Evolutionary conservation across 2,888 invertebrate species (phyloP).

Genomic region (Saturnia japonica): DNA sequence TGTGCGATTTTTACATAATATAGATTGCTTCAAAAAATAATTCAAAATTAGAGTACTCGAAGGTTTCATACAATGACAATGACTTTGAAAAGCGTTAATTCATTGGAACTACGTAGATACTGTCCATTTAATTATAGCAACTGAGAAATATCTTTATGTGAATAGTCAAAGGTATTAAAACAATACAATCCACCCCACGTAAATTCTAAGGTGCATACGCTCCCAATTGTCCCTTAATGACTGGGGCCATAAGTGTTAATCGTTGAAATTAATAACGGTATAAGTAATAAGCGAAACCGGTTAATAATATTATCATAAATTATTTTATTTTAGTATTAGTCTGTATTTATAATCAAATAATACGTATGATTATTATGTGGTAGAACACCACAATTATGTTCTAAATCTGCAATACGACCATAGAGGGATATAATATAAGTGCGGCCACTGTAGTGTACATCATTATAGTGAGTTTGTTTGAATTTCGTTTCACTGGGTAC

Average conservation of each 20-base stretch:
- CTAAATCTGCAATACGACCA: too few relatives aligned
- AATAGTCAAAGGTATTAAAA: constrained; percentile 31
- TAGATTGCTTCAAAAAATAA: too few relatives aligned
- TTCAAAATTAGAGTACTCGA: too few relatives aligned
- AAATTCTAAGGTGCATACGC: constrained; percentile 51
- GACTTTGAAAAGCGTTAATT: too few relatives aligned
- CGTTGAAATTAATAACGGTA: constrained; percentile 46
- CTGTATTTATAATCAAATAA: not conserved
- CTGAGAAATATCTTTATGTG: constrained; percentile 8
- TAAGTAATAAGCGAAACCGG: constrained; percentile 39
- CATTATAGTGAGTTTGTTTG: too few relatives aligned
- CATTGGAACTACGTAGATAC: not conserved
- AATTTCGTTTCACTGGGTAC: too few relatives aligned
- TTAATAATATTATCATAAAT: not conserved
- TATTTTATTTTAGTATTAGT: not conserved
- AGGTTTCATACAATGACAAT: too few relatives aligned
- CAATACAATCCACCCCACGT: constrained; percentile 47
- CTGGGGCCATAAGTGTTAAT: constrained; percentile 71
- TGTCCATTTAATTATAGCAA: not conserved
- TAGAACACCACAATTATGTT: too few relatives aligned
- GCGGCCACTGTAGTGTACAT: too few relatives aligned
- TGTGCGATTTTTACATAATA: too few relatives aligned
- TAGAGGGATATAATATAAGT: too few relatives aligned
- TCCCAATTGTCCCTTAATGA: constrained; percentile 72
- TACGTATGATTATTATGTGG: too few relatives aligned